Percentiles rank a stretch among this genome's conserved stretches.
These are phyloP conservation scores for Drosophila pectinifera DNA, from an alignment of 1,140 invertebrate genomes.

Conservation along the genomic window DNA sequence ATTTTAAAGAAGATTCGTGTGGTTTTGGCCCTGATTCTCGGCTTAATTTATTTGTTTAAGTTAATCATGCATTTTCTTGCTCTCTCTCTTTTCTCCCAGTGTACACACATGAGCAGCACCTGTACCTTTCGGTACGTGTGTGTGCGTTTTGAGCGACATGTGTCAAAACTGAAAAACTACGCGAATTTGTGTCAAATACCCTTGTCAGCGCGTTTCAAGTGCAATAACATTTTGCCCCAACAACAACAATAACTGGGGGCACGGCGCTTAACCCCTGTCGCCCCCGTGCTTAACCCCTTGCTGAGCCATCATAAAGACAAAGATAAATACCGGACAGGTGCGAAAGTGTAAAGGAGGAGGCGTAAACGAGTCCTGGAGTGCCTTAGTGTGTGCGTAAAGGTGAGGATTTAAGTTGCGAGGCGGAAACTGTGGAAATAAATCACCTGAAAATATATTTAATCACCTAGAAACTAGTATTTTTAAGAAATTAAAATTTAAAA, in stretches of 20 bases:
- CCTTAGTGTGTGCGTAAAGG: conserved; percentile 3
- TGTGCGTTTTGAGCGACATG: conserved; percentile 73
- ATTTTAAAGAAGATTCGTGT: too few species aligned
- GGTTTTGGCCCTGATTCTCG: too few species aligned
- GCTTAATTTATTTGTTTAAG: background rate
- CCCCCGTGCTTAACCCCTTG: background rate
- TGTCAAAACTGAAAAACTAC: conserved; percentile 83
- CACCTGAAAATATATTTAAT: background rate
- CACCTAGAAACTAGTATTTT: background rate
- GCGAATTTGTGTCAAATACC: conserved; percentile 83
- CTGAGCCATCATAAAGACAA: conserved; percentile 39
- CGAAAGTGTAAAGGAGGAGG: conserved; percentile 2
- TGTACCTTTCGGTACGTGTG: conserved; percentile 9
- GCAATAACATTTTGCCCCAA: conserved; percentile 48
- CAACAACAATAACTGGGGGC: conserved; percentile 22
- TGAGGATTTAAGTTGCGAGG: background rate
- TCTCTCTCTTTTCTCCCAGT: background rate
- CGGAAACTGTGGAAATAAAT: conserved; percentile 7
- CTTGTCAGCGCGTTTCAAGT: conserved; percentile 79
- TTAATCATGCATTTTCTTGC: background rate
- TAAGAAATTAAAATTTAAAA: too few species aligned
- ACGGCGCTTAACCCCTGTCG: conserved; percentile 6
- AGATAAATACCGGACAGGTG: conserved; percentile 50
- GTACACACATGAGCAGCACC: conserved; percentile 12
- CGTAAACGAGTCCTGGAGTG: conserved; percentile 8